These are phyloP conservation scores for Formica aserva DNA, from an alignment of 2,888 invertebrate species.

Conservation along the genomic window DNA sequence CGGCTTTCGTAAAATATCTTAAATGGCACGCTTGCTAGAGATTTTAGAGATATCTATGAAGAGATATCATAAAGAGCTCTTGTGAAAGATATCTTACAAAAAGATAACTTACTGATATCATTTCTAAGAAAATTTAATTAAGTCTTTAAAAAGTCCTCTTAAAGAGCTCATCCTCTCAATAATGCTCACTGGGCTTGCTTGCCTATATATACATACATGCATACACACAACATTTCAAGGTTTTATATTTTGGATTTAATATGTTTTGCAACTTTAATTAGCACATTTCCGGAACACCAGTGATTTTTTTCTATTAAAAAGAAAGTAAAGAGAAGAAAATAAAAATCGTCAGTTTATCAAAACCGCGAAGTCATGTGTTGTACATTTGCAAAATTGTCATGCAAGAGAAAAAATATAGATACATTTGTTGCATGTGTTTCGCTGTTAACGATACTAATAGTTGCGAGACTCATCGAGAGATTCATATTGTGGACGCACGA, in stretches of 20 bases:
- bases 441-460: conserved; percentile 24
- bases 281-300: neutral
- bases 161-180: too few relatives aligned
- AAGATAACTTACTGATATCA: too few relatives aligned
- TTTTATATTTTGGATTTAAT: neutral
- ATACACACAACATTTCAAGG: neutral
- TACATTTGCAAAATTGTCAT: conserved; percentile 51
- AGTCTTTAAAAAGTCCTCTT: too few relatives aligned
- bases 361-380: conserved; percentile 49
- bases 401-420: conserved; percentile 29
- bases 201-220: neutral
- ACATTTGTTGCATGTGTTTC: conserved; percentile 34
- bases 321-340: neutral
- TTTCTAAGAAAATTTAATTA: too few relatives aligned
- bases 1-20: too few relatives aligned
- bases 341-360: neutral
- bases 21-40: too few relatives aligned
- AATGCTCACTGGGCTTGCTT: too few relatives aligned
- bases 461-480: neutral
- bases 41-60: too few relatives aligned
- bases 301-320: neutral
- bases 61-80: too few relatives aligned
- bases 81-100: too few relatives aligned
- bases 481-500: neutral
- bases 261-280: neutral